A percentile compares a stretch with the other conserved stretches of the same genome.
These are phyloP conservation scores for Exocentrus adspersus DNA, from an alignment of 2,888 invertebrate species.

Conservation along the genomic window DNA sequence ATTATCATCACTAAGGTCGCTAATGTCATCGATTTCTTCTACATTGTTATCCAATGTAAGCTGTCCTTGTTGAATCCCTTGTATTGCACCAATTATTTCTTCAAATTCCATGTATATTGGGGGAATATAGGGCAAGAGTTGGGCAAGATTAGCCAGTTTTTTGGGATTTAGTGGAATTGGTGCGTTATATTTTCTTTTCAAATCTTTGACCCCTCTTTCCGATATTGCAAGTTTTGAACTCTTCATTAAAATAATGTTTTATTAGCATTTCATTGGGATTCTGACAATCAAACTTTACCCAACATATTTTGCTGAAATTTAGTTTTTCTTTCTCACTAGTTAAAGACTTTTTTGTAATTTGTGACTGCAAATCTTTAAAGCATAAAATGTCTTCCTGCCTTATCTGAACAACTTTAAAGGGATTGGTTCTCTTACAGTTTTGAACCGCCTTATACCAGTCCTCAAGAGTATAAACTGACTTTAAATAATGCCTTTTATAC, in stretches of 20 bases:
- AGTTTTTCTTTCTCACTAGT: not conserved
- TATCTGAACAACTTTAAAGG: not conserved
- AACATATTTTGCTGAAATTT: not conserved
- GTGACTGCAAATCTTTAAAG: not conserved
- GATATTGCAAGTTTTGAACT: not conserved
- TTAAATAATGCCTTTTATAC: no score
- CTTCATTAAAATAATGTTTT: not conserved
- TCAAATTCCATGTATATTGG: no score
- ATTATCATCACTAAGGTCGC: no score
- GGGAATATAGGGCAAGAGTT: not conserved
- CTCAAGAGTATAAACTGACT: no score
- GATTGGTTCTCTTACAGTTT: not conserved
- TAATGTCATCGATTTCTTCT: no score
- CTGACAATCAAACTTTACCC: not conserved
- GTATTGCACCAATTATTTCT: no score
- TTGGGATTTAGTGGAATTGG: not conserved
- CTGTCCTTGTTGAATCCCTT: no score
- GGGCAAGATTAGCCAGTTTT: not conserved
- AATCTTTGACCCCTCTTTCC: not conserved
- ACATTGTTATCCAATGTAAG: no score
- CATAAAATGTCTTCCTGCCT: not conserved
- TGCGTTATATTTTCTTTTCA: not conserved
- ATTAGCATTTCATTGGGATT: not conserved
- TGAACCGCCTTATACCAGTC: no score
- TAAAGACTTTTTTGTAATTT: not conserved